Evolutionary conservation across 2,888 invertebrate genomes (phyloP).

Genomic region (Drosophila anomelani): DNA sequence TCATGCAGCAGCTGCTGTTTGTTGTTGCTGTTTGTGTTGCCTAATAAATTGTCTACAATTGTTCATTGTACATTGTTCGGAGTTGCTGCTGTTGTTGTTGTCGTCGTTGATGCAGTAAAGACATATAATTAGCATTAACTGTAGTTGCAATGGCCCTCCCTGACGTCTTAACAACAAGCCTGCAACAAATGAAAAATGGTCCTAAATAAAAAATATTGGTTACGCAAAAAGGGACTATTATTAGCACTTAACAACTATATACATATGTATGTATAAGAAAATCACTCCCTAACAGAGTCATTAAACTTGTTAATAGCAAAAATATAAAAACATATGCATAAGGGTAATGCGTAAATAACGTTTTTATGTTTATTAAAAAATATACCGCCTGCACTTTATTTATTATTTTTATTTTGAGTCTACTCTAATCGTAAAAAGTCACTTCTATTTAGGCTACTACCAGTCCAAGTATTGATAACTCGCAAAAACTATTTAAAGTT

Average conservation of each 20-base stretch:
- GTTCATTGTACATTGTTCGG: conserved; percentile 31
- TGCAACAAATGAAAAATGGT: neutral
- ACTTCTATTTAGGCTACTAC: neutral
- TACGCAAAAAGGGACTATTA: neutral
- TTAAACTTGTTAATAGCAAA: neutral
- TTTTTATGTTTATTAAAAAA: too few species aligned
- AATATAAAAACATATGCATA: too few species aligned
- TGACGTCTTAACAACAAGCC: conserved; percentile 30
- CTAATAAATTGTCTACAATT: conserved; percentile 51
- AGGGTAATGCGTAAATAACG: too few species aligned
- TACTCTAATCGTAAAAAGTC: neutral
- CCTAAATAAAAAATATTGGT: neutral
- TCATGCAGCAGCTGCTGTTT: conserved; percentile 54
- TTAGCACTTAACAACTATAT: neutral
- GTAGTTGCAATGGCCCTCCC: conserved; percentile 19
- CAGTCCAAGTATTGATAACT: neutral
- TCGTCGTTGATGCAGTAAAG: conserved; percentile 23
- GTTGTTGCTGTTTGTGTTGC: conserved; percentile 27
- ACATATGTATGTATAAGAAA: neutral
- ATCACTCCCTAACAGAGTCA: neutral
- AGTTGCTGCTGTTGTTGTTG: conserved; percentile 10
- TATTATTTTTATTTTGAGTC: too few species aligned
- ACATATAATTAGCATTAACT: conserved; percentile 53
- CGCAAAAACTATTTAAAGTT: too few species aligned
- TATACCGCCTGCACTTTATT: too few species aligned